Conservation (phyloP, 2,888 invertebrate species). For the Toxonevra muliebris region DNA sequence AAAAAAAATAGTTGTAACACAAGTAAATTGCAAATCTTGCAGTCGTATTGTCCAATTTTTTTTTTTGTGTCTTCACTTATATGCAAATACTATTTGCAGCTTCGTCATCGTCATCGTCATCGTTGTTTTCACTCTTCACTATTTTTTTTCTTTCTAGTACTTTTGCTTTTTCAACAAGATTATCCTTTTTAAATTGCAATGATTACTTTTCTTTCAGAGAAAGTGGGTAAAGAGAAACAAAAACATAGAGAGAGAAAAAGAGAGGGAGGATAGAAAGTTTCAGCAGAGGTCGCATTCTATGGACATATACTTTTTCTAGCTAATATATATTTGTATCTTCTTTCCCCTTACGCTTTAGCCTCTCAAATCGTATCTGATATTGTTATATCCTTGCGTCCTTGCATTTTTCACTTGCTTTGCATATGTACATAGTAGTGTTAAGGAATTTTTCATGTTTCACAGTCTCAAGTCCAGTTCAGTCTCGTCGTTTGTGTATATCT, state of each 20-base stretch:
- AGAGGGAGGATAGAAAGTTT: too few relatives aligned
- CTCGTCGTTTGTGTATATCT: background rate
- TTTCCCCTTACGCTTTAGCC: slow-evolving; percentile 17
- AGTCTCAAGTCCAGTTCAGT: slow-evolving; percentile 29
- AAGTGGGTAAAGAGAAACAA: too few relatives aligned
- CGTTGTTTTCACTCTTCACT: background rate
- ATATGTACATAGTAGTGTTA: slow-evolving; percentile 40
- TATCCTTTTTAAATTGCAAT: slow-evolving; percentile 62
- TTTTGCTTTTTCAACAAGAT: slow-evolving; percentile 43
- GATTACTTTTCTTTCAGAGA: slow-evolving; percentile 60
- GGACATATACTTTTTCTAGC: too few relatives aligned
- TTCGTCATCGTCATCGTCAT: too few relatives aligned
- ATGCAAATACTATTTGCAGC: too few relatives aligned
- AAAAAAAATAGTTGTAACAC: too few relatives aligned
- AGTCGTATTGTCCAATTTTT: too few relatives aligned
- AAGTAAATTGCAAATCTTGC: too few relatives aligned
- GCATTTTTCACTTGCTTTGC: background rate
- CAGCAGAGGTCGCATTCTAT: too few relatives aligned
- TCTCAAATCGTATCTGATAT: slow-evolving; percentile 18
- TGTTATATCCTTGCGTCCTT: slow-evolving; percentile 5
- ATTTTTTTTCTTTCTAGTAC: background rate
- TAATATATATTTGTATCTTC: slow-evolving; percentile 16
- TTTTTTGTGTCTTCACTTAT: too few relatives aligned
- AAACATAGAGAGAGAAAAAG: too few relatives aligned
- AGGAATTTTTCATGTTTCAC: slow-evolving; percentile 59